Percentiles rank a stretch among this genome's conserved stretches.
phyloP scores from a whole-genome alignment of 2,113 vertebrate species.

The Thalassarche chlororhynchos region DNA sequence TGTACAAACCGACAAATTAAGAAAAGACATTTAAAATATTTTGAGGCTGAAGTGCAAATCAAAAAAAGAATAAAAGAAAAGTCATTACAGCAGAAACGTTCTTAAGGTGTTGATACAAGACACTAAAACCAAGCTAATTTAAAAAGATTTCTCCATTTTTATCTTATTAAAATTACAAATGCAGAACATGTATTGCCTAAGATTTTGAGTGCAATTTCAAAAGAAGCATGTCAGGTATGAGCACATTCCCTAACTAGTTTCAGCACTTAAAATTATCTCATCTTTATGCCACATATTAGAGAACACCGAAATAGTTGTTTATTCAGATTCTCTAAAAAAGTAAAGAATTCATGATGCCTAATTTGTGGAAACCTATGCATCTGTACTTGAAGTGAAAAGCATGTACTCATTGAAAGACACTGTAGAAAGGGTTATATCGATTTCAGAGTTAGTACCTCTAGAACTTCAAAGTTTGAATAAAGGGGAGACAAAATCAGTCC shows the following conservation, averaged over 20 bases:
- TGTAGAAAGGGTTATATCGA: not conserved
- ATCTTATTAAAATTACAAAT: not conserved
- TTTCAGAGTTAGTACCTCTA: not conserved
- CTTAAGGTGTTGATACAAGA: not conserved
- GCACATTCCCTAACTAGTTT: not conserved
- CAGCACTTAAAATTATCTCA: not conserved
- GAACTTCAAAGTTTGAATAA: not conserved
- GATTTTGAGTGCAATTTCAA: not conserved
- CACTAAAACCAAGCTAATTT: not conserved
- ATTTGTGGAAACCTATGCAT: not conserved
- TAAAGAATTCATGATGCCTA: not conserved
- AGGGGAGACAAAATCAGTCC: not conserved
- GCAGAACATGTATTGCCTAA: not conserved
- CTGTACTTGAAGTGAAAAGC: not conserved
- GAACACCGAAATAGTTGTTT: not conserved
- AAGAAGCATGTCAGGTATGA: not conserved
- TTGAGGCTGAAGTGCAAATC: not conserved
- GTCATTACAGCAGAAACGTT: not conserved
- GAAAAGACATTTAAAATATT: conserved; percentile 15
- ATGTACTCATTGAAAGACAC: not conserved
- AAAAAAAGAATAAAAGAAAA: not conserved
- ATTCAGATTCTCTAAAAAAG: not conserved
- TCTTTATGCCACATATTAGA: not conserved
- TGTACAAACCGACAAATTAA: not conserved
- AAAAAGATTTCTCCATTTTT: not conserved